Evolutionary conservation across 1,140 invertebrate genomes (phyloP).

Genomic region (Drosophila chauvacae): DNA sequence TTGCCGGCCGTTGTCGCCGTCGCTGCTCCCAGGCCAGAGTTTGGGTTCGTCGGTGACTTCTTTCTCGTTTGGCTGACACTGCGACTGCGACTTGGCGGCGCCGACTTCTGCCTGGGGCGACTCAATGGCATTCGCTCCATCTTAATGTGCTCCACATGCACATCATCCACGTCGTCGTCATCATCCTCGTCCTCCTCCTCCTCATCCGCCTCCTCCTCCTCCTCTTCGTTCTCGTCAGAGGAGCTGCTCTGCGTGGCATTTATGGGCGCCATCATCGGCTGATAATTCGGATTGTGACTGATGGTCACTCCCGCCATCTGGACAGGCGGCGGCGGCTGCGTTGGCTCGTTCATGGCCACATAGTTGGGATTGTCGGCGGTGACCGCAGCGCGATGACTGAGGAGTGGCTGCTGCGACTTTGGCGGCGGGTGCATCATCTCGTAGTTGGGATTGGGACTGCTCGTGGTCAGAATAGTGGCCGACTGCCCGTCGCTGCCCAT

Average conservation of each 20-base stretch:
- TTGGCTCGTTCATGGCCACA: constrained; percentile 53
- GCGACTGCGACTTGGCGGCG: constrained; percentile 46
- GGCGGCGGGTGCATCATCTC: constrained; percentile 66
- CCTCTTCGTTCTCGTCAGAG: constrained; percentile 45
- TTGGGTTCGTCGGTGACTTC: constrained; percentile 34
- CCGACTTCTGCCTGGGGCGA: constrained; percentile 37
- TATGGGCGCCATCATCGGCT: constrained; percentile 48
- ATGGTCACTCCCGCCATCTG: constrained; percentile 32
- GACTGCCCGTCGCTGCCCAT: constrained; percentile 34
- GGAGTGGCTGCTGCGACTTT: background rate
- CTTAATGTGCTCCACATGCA: constrained; percentile 70
- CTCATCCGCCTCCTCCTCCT: constrained; percentile 26
- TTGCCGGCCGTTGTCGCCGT: constrained; percentile 31
- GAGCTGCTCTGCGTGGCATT: constrained; percentile 36
- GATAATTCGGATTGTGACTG: constrained; percentile 72
- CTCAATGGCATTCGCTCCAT: constrained; percentile 76
- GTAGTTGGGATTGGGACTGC: constrained; percentile 75
- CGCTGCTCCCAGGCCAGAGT: constrained; percentile 14
- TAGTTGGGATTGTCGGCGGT: constrained; percentile 66
- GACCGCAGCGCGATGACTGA: background rate
- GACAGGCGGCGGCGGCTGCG: background rate
- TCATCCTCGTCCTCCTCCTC: constrained; percentile 55
- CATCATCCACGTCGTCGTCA: constrained; percentile 55
- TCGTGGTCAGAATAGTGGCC: constrained; percentile 53
- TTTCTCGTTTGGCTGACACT: constrained; percentile 65